phyloP scores from a whole-genome alignment of 2,113 vertebrate genomes.

The Prietella phreatophila region DNA sequence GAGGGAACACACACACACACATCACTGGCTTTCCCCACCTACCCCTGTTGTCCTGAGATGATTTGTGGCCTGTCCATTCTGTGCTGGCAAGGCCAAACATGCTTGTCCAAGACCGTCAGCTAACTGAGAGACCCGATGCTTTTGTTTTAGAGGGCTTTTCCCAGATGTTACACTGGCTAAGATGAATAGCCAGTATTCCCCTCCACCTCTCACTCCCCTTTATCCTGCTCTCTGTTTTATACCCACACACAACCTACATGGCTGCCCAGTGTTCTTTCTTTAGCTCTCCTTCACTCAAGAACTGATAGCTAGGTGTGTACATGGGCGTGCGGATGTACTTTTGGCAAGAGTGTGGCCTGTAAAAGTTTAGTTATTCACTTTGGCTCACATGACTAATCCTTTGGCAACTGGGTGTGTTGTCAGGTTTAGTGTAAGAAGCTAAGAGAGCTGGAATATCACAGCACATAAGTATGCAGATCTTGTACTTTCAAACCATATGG shows the following conservation, averaged over 20 bases:
- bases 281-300: background rate
- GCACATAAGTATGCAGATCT: background rate
- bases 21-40: slow-evolving; percentile 40
- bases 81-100: slow-evolving; percentile 78
- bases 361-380: background rate
- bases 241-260: slow-evolving; percentile 61
- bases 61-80: slow-evolving; percentile 90
- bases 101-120: slow-evolving; percentile 76
- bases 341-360: background rate
- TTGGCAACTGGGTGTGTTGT: background rate
- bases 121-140: slow-evolving; percentile 66
- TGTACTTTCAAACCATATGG: background rate
- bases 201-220: slow-evolving; percentile 58
- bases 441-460: background rate
- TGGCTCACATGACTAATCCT: background rate
- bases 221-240: slow-evolving; percentile 56
- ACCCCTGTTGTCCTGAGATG: slow-evolving; percentile 72
- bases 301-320: background rate
- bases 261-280: slow-evolving; percentile 11
- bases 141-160: slow-evolving; percentile 77
- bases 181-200: slow-evolving; percentile 71
- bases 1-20: slow-evolving; percentile 65
- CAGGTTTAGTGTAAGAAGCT: background rate
- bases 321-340: background rate
- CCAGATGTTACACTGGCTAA: slow-evolving; percentile 75